Conservation (phyloP, 1,140 invertebrate genomes). For the Theocolax elegans region DNA sequence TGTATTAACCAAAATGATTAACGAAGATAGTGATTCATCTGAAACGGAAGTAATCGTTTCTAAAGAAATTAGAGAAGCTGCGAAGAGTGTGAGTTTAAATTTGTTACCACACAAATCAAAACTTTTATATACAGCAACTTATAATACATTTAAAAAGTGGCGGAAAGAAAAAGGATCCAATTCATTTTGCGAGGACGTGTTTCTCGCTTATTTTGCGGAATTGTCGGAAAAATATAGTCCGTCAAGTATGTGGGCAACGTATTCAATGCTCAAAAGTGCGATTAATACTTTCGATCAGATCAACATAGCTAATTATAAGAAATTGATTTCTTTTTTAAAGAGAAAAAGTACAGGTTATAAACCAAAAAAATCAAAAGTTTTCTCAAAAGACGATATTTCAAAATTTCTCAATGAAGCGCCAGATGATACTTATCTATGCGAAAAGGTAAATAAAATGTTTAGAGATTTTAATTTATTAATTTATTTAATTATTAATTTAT, state of each 20-base stretch:
- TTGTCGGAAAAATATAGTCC: background rate
- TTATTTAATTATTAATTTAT: too few species aligned
- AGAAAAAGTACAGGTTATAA: too few species aligned
- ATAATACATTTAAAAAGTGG: conserved; percentile 8
- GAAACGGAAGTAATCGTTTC: too few species aligned
- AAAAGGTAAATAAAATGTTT: too few species aligned
- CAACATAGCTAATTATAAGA: background rate
- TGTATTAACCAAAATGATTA: too few species aligned
- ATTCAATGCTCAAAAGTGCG: background rate
- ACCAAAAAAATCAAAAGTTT: too few species aligned
- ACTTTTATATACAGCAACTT: background rate
- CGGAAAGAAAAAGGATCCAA: background rate
- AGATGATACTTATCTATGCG: too few species aligned
- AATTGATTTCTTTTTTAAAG: background rate
- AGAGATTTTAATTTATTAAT: too few species aligned
- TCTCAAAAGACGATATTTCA: too few species aligned
- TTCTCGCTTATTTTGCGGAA: background rate
- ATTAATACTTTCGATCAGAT: background rate
- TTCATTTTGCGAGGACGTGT: background rate
- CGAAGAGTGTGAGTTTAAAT: background rate
- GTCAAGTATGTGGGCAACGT: background rate
- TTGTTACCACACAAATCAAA: background rate
- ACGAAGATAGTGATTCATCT: too few species aligned
- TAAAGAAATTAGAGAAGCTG: too few species aligned
- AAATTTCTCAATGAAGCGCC: too few species aligned